A percentile compares a stretch with the other conserved stretches of the same genome.
Evolutionary conservation across 2,797 vertebrate species (phyloP).

Genomic region (Molossus alvarezi): DNA sequence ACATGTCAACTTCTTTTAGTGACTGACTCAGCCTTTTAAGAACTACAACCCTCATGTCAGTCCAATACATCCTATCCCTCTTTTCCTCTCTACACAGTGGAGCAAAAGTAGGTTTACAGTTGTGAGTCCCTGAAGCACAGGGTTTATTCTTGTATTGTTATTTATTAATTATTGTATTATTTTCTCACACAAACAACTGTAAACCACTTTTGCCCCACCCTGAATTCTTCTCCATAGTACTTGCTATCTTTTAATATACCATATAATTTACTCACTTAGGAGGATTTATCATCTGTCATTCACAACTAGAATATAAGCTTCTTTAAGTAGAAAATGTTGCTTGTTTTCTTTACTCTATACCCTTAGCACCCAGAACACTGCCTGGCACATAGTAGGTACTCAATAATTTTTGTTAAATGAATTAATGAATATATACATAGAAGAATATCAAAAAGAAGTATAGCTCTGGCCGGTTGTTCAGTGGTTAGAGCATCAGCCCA

Average conservation of each 20-base stretch:
- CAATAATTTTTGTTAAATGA: conserved; percentile 46
- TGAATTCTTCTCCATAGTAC: neutral
- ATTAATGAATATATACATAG: neutral
- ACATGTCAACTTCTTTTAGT: neutral
- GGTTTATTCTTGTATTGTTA: neutral
- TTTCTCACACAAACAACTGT: neutral
- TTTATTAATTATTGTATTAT: neutral
- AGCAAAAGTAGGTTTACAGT: neutral
- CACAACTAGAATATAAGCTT: neutral
- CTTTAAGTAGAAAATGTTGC: neutral
- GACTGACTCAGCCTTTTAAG: neutral
- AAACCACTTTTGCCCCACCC: neutral
- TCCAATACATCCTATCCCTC: too few relatives aligned
- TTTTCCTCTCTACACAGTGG: neutral
- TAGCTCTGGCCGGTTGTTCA: neutral
- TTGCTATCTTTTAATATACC: neutral
- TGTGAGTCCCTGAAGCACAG: neutral
- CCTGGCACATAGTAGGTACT: neutral
- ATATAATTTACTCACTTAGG: neutral
- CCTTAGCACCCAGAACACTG: neutral
- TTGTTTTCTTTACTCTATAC: neutral
- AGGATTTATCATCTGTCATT: neutral
- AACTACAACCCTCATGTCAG: neutral
- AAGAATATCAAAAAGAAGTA: conserved; percentile 10
- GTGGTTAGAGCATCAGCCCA: too few relatives aligned